These are phyloP conservation scores for Rhynchotus rufescens DNA, from an alignment of 2,797 vertebrate species.

Conservation along the genomic window DNA sequence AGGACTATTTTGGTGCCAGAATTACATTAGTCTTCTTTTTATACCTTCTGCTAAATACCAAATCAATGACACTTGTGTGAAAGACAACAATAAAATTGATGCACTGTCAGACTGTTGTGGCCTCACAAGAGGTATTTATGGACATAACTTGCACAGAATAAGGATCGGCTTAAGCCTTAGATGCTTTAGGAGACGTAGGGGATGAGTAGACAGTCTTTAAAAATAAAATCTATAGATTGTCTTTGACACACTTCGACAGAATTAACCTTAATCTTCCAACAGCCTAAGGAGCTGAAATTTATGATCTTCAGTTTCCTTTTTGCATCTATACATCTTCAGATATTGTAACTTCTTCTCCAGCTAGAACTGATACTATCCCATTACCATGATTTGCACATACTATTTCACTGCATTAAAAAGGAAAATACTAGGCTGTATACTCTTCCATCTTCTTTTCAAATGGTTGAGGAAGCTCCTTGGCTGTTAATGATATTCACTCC, in stretches of 20 bases:
- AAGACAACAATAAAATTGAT: neutral
- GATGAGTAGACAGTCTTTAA: neutral
- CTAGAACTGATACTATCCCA: neutral
- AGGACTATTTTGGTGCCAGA: neutral
- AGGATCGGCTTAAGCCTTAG: neutral
- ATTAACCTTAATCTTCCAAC: neutral
- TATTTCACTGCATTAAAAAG: neutral
- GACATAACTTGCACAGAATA: neutral
- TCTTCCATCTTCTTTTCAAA: neutral
- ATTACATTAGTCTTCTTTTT: neutral
- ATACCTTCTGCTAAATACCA: neutral
- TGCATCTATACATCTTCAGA: neutral
- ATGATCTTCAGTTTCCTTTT: neutral
- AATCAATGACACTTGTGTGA: neutral
- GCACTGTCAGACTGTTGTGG: neutral
- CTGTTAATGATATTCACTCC: neutral
- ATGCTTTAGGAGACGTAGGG: fast-evolving
- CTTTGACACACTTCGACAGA: neutral
- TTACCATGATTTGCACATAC: neutral
- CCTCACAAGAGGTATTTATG: neutral
- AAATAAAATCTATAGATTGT: neutral
- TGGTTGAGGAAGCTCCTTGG: neutral
- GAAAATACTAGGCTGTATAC: neutral
- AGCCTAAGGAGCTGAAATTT: neutral
- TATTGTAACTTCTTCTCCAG: fast-evolving